These are phyloP conservation scores for Anseranas semipalmata DNA, from an alignment of 2,113 vertebrate genomes.

Conservation along the genomic window DNA sequence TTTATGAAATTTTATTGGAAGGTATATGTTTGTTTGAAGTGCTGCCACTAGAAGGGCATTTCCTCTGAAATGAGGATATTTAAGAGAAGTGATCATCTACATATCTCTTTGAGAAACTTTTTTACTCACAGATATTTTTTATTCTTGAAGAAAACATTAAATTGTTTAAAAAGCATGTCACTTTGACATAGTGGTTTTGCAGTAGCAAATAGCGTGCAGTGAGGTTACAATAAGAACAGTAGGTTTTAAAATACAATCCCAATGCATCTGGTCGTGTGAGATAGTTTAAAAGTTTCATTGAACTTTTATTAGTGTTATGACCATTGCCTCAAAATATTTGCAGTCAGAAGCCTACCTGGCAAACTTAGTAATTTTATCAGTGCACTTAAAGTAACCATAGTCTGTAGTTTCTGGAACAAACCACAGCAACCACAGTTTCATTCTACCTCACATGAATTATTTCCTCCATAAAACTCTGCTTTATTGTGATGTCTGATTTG, in stretches of 20 bases:
- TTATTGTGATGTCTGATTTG: background rate
- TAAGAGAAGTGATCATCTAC: background rate
- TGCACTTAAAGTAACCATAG: background rate
- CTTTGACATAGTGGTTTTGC: background rate
- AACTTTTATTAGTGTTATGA: constrained; percentile 16
- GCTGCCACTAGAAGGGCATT: background rate
- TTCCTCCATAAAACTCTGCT: background rate
- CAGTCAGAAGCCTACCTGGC: background rate
- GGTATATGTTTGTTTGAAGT: background rate
- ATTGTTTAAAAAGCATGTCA: background rate
- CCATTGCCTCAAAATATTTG: background rate
- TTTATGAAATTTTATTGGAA: background rate
- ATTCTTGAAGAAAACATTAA: background rate
- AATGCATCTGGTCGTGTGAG: background rate
- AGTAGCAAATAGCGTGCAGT: background rate
- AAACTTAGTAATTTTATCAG: background rate
- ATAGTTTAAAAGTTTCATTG: constrained; percentile 22
- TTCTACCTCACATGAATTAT: background rate
- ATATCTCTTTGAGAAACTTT: background rate
- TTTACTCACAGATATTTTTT: background rate
- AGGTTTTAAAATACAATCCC: background rate
- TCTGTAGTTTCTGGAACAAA: background rate
- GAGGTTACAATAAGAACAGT: background rate
- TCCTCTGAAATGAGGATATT: background rate
- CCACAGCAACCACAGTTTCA: background rate